These are phyloP conservation scores for Buphagus erythrorhynchus DNA, from an alignment of 2,797 vertebrate genomes.

Conservation along the genomic window DNA sequence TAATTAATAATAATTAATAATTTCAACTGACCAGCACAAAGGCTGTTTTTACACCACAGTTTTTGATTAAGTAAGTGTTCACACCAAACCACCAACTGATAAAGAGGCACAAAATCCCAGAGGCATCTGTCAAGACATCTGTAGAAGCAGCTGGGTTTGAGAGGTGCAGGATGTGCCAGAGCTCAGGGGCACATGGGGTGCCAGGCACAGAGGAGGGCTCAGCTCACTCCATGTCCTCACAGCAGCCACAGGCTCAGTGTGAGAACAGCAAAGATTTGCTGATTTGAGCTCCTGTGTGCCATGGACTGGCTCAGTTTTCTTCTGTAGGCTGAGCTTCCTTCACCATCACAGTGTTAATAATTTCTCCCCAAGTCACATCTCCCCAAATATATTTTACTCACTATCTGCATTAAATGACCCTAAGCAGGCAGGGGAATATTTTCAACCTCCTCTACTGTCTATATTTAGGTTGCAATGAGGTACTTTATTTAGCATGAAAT, in stretches of 20 bases:
- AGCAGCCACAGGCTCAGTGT: background rate
- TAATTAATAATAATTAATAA: too few relatives aligned
- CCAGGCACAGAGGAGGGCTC: background rate
- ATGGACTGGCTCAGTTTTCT: background rate
- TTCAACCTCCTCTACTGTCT: background rate
- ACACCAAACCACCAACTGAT: background rate
- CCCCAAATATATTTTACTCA: background rate
- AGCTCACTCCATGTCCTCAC: background rate
- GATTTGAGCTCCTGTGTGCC: background rate
- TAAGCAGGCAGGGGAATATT: background rate
- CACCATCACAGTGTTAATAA: background rate
- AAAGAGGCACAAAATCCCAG: background rate
- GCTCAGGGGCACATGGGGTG: background rate
- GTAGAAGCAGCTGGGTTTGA: background rate
- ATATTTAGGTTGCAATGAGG: background rate
- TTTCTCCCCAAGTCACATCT: background rate
- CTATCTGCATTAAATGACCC: background rate
- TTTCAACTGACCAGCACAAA: background rate
- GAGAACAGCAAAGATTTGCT: background rate
- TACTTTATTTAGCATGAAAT: background rate
- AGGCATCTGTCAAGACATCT: background rate
- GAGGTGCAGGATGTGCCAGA: background rate
- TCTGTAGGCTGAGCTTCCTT: background rate
- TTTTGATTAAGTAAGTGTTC: background rate
- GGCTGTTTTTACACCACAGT: background rate